A percentile compares a stretch with the other conserved stretches of the same genome.
These are phyloP conservation scores for Gymnocephalus cernua DNA, from an alignment of 2,113 vertebrate species.

Conservation along the genomic window DNA sequence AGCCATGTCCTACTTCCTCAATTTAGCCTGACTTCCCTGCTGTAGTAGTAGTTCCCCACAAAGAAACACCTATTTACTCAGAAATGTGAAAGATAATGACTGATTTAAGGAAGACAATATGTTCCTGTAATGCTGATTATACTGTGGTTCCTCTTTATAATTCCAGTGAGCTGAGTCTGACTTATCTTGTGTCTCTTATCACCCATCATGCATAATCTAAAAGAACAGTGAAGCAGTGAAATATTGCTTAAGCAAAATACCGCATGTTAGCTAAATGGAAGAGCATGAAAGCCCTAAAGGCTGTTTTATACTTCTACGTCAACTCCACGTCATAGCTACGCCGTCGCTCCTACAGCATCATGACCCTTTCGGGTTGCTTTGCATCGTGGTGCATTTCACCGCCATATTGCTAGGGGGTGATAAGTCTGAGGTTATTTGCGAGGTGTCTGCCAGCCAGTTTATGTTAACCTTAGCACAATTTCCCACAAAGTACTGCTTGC, in stretches of 20 bases:
- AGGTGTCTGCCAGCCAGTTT: too few relatives aligned
- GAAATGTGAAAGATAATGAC: background rate
- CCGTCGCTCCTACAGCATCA: too few relatives aligned
- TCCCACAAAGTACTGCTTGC: too few relatives aligned
- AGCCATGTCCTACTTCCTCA: slow-evolving; percentile 62
- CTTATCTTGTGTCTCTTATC: background rate
- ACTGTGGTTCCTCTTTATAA: slow-evolving; percentile 23
- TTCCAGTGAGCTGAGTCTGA: background rate
- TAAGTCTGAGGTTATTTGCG: too few relatives aligned
- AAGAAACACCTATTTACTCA: background rate
- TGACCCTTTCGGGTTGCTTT: too few relatives aligned
- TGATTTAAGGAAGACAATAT: background rate
- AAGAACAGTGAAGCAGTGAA: background rate
- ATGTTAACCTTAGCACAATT: too few relatives aligned
- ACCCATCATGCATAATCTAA: background rate
- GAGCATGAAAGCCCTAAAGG: background rate
- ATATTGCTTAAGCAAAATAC: background rate
- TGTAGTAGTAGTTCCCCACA: slow-evolving; percentile 26
- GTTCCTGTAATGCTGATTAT: slow-evolving; percentile 31
- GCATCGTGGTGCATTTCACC: too few relatives aligned
- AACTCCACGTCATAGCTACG: too few relatives aligned
- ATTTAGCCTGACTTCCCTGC: slow-evolving; percentile 41
- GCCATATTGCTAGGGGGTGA: too few relatives aligned
- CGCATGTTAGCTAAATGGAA: background rate
- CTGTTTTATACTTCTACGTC: too few relatives aligned